These are phyloP conservation scores for Hippocampus zosterae DNA, from an alignment of 2,113 vertebrate genomes.

Conservation along the genomic window DNA sequence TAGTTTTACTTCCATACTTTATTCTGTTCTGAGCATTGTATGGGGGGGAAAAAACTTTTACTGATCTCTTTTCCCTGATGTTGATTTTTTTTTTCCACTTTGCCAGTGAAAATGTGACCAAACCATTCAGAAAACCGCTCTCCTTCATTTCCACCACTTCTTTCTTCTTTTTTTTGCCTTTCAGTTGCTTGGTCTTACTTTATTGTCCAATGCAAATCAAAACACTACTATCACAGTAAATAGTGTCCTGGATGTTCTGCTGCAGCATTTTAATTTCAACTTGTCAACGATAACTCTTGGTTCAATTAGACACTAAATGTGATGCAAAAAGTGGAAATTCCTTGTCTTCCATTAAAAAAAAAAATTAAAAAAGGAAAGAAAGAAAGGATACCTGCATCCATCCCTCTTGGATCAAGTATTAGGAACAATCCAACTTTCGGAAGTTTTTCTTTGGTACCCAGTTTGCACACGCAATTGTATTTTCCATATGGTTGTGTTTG, in stretches of 20 bases:
- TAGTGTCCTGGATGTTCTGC: slow-evolving; percentile 64
- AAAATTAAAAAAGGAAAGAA: slow-evolving; percentile 45
- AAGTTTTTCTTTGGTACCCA: slow-evolving; percentile 69
- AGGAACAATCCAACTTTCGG: slow-evolving; percentile 69
- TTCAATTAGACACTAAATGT: slow-evolving; percentile 79
- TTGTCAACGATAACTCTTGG: slow-evolving; percentile 63
- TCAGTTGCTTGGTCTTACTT: slow-evolving; percentile 48
- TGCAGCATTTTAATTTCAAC: slow-evolving; percentile 59
- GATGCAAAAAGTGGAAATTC: slow-evolving; percentile 79
- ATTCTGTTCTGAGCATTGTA: background rate
- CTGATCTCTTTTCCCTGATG: background rate
- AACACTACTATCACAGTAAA: slow-evolving; percentile 57
- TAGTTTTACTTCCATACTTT: slow-evolving; percentile 4
- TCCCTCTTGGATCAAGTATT: slow-evolving; percentile 64
- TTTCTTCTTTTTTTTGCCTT: slow-evolving; percentile 35
- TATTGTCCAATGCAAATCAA: slow-evolving; percentile 48
- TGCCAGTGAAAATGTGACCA: slow-evolving; percentile 38
- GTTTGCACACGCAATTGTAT: slow-evolving; percentile 71
- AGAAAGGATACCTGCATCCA: slow-evolving; percentile 59
- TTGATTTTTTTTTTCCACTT: slow-evolving; percentile 13
- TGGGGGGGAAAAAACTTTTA: background rate
- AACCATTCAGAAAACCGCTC: slow-evolving; percentile 28
- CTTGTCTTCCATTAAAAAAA: slow-evolving; percentile 82
- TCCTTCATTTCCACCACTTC: slow-evolving; percentile 6
- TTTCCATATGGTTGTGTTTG: slow-evolving; percentile 68